A percentile compares a stretch with the other conserved stretches of the same genome.
phyloP scores from a whole-genome alignment of 2,888 invertebrate species.

The Brachypalpus laphriformis region DNA sequence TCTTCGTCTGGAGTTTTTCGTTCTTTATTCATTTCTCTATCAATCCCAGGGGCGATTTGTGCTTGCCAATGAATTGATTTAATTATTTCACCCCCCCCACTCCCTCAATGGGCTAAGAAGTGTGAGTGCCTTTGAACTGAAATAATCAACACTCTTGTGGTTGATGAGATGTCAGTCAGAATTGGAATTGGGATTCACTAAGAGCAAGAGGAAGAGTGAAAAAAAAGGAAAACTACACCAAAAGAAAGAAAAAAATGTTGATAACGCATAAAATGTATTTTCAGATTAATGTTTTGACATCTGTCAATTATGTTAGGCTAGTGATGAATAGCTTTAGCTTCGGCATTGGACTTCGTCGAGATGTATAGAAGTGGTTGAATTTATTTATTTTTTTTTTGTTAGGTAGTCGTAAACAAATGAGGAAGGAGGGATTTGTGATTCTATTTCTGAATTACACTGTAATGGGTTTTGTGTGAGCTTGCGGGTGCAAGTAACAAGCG shows the following conservation, averaged over 20 bases:
- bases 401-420: not conserved
- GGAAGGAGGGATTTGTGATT: not conserved
- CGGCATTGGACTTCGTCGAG: slow-evolving; percentile 3
- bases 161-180: slow-evolving; percentile 69
- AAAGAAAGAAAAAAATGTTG: slow-evolving; percentile 19
- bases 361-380: slow-evolving; percentile 2
- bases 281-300: slow-evolving; percentile 69
- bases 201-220: not conserved
- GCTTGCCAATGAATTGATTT: slow-evolving; percentile 67
- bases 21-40: slow-evolving; percentile 23
- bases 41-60: slow-evolving; percentile 58
- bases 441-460: not conserved
- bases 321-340: slow-evolving; percentile 40
- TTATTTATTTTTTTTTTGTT: not conserved
- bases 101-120: not conserved
- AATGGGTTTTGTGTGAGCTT: no score
- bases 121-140: slow-evolving; percentile 49
- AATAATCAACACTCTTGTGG: slow-evolving; percentile 68
- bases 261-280: slow-evolving; percentile 61
- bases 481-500: no score
- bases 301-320: slow-evolving; percentile 56
- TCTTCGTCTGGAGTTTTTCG: slow-evolving; percentile 9
- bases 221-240: not conserved
- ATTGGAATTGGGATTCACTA: slow-evolving; percentile 20
- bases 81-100: slow-evolving; percentile 51